Percentiles rank a stretch among this genome's conserved stretches.
These are phyloP conservation scores for Gymnogyps californianus DNA, from an alignment of 2,113 vertebrate species.

Conservation along the genomic window DNA sequence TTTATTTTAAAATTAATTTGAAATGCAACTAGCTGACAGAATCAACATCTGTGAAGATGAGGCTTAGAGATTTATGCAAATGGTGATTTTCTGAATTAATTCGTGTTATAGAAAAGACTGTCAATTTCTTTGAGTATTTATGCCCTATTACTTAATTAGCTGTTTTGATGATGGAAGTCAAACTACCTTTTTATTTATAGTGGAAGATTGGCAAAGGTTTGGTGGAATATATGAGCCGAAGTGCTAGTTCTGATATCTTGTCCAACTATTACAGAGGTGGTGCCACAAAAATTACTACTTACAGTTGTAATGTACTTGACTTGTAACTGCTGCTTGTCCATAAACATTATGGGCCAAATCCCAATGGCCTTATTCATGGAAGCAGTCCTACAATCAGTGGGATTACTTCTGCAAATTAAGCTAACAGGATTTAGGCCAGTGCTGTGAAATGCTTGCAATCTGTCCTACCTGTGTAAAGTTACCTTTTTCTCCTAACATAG, in stretches of 20 bases:
- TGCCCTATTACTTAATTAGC: conserved; percentile 68
- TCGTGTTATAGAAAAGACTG: conserved; percentile 62
- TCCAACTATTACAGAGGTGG: not conserved
- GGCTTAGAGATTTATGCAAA: conserved; percentile 77
- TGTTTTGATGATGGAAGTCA: conserved; percentile 67
- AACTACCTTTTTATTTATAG: conserved; percentile 64
- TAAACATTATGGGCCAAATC: not conserved
- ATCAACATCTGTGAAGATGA: conserved; percentile 77
- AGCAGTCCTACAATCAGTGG: not conserved
- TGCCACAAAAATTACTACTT: not conserved
- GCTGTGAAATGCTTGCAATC: not conserved
- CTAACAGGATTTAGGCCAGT: not conserved
- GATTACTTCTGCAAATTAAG: not conserved
- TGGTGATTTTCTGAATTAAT: conserved; percentile 73
- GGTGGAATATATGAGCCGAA: not conserved
- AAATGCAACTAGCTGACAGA: conserved; percentile 78
- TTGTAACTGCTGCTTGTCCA: not conserved
- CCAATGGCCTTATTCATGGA: not conserved
- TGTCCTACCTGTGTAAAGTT: not conserved
- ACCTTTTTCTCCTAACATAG: not conserved
- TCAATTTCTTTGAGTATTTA: conserved; percentile 70
- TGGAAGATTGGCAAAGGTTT: conserved; percentile 9
- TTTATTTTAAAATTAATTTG: conserved; percentile 78
- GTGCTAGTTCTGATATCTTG: not conserved
- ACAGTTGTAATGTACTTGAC: not conserved